Percentiles rank a stretch among this genome's conserved stretches.
These are phyloP conservation scores for Harpalus rufipes DNA, from an alignment of 2,888 invertebrate genomes.

Conservation along the genomic window DNA sequence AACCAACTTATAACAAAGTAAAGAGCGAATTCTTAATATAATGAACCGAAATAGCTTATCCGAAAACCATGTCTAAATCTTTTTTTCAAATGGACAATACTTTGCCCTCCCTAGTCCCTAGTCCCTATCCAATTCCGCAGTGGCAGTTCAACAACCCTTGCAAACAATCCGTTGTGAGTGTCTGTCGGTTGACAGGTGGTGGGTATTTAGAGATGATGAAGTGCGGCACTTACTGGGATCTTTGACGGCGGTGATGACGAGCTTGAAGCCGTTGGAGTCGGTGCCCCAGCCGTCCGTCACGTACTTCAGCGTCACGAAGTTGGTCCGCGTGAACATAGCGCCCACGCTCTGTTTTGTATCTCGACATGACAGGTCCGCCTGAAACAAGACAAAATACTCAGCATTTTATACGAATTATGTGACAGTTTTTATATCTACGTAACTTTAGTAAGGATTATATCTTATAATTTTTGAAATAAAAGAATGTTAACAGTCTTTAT, in stretches of 20 bases:
- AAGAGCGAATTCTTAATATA: too few relatives aligned
- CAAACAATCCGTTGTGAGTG: not conserved
- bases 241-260: slow-evolving; percentile 96
- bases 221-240: slow-evolving; percentile 89
- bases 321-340: slow-evolving; percentile 93
- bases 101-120: not conserved
- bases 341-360: slow-evolving; percentile 94
- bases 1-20: too few relatives aligned
- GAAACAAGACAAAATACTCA: slow-evolving; percentile 74
- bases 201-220: slow-evolving; percentile 10
- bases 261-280: slow-evolving; percentile 93
- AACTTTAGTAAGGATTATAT: too few relatives aligned
- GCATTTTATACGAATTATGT: not conserved
- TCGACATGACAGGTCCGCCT: slow-evolving; percentile 95
- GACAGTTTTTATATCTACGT: not conserved
- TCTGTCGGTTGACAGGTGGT: not conserved
- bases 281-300: slow-evolving; percentile 96
- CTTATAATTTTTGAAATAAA: too few relatives aligned
- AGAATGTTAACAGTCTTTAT: too few relatives aligned
- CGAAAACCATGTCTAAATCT: too few relatives aligned
- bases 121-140: not conserved
- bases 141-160: not conserved
- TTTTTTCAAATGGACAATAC: too few relatives aligned
- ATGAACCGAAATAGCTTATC: too few relatives aligned
- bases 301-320: slow-evolving; percentile 96